These are phyloP conservation scores for Pachypanchax playfairii DNA, from an alignment of 2,113 vertebrate species.

Conservation along the genomic window DNA sequence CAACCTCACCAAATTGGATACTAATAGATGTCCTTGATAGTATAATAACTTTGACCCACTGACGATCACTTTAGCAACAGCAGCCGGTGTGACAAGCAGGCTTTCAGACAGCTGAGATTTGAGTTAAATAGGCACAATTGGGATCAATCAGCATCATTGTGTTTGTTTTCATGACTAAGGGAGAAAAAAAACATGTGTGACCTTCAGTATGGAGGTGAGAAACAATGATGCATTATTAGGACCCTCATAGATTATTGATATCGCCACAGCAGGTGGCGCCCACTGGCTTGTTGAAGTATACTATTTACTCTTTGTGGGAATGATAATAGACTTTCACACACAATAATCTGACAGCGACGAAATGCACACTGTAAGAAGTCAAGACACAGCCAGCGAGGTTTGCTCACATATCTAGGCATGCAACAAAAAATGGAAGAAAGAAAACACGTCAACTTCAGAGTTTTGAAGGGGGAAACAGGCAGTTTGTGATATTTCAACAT, in stretches of 20 bases:
- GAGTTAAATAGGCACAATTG: conserved; percentile 55
- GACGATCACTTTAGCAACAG: conserved; percentile 47
- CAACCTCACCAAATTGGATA: conserved; percentile 70
- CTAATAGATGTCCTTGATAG: conserved; percentile 77
- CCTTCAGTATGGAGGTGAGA: conserved; percentile 44
- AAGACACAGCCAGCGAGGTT: background rate
- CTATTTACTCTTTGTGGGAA: conserved; percentile 19
- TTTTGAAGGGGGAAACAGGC: too few relatives aligned
- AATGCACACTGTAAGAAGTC: background rate
- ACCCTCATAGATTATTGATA: conserved; percentile 65
- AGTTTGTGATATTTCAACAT: too few relatives aligned
- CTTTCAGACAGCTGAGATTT: conserved; percentile 44
- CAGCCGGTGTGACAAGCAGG: conserved; percentile 11
- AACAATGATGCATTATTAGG: conserved; percentile 58
- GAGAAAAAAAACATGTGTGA: conserved; percentile 27
- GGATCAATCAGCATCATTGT: conserved; percentile 50
- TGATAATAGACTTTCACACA: conserved; percentile 4
- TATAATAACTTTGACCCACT: conserved; percentile 72
- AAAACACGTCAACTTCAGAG: too few relatives aligned
- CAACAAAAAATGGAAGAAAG: too few relatives aligned
- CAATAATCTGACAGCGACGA: background rate
- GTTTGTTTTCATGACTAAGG: conserved; percentile 6
- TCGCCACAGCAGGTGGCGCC: conserved; percentile 46
- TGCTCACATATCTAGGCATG: too few relatives aligned
- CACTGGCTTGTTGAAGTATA: conserved; percentile 28